Percentiles rank a stretch among this genome's conserved stretches.
phyloP scores from a whole-genome alignment of 2,888 invertebrate species.

The Odontomyia ornata region DNA sequence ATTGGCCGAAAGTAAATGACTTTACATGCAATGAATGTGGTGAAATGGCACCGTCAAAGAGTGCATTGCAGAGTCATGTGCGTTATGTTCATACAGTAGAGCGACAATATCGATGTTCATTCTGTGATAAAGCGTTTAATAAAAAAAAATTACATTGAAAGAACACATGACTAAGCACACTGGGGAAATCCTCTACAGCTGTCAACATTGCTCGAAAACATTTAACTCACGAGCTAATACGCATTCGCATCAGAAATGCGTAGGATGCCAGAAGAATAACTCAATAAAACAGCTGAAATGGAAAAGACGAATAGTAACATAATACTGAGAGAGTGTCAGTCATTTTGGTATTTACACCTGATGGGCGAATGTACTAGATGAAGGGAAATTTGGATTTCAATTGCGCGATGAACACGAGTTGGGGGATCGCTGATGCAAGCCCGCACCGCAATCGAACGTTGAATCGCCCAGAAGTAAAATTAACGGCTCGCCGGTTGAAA shows the following conservation, averaged over 20 bases:
- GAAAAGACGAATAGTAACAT: neutral
- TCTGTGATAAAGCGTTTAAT: constrained; percentile 50
- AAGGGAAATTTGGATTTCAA: no score
- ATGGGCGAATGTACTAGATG: no score
- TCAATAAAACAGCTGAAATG: neutral
- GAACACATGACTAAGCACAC: constrained; percentile 49
- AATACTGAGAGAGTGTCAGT: no score
- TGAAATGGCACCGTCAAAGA: constrained; percentile 44
- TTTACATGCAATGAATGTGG: constrained; percentile 47
- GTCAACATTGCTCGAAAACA: constrained; percentile 50
- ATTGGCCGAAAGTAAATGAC: constrained; percentile 30
- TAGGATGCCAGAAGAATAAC: constrained; percentile 16
- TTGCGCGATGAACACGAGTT: no score
- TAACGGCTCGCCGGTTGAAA: no score
- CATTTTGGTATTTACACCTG: no score
- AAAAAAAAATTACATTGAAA: constrained; percentile 23
- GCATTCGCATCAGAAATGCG: constrained; percentile 49
- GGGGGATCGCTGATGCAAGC: no score
- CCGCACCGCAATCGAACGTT: no score
- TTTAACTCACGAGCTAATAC: constrained; percentile 50
- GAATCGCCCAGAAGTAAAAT: no score
- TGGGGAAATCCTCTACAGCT: constrained; percentile 48
- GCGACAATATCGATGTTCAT: constrained; percentile 45
- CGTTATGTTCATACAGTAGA: constrained; percentile 48
- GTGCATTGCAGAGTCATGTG: constrained; percentile 49